These are phyloP conservation scores for Melipona quadrifasciata DNA, from an alignment of 1,140 invertebrate species.

Conservation along the genomic window DNA sequence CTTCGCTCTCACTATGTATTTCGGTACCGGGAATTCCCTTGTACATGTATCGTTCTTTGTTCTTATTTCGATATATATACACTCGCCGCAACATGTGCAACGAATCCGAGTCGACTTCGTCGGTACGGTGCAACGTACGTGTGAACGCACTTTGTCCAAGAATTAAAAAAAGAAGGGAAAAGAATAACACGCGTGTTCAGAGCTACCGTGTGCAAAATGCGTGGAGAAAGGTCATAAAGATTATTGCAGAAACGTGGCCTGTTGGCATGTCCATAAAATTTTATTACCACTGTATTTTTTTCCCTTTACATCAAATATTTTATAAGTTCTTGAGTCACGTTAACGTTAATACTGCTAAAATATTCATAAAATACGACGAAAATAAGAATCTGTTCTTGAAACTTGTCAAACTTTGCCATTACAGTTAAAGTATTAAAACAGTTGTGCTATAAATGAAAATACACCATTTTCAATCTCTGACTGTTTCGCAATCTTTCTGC, in stretches of 20 bases:
- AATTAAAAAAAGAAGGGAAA: neutral
- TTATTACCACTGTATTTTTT: no score
- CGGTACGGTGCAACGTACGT: conserved; percentile 38
- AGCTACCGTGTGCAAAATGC: neutral
- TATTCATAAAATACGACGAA: neutral
- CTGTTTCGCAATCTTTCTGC: no score
- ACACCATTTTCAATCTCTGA: no score
- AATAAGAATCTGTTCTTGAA: neutral
- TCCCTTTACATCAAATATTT: neutral
- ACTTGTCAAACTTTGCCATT: neutral
- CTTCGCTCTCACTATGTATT: conserved; percentile 28
- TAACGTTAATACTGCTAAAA: neutral
- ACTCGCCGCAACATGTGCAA: conserved; percentile 22
- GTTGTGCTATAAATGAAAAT: no score
- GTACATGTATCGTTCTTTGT: conserved; percentile 31
- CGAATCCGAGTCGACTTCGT: conserved; percentile 23
- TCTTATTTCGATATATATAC: conserved; percentile 31
- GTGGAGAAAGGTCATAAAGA: neutral
- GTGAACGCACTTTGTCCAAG: conserved; percentile 41
- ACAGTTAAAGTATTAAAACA: neutral
- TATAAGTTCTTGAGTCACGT: neutral
- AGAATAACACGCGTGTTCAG: neutral
- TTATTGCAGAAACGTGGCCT: neutral
- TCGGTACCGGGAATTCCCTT: conserved; percentile 40
- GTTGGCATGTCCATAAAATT: neutral